Conservation (phyloP, 2,888 invertebrate species). For the Tridacna crocea region DNA sequence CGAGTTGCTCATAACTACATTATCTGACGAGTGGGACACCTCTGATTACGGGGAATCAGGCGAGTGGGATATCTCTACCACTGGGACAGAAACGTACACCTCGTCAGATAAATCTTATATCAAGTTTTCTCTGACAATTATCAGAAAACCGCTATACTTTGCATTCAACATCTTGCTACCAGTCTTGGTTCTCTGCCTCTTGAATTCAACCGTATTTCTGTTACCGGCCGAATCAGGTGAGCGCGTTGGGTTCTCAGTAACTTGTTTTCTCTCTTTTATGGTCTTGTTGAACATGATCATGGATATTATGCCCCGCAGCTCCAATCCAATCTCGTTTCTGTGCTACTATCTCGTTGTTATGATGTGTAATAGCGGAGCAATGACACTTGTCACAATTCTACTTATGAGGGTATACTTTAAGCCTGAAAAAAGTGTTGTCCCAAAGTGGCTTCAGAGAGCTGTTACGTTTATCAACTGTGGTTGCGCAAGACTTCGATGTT, state of each 20-base stretch:
- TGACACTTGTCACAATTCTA: slow-evolving; percentile 55
- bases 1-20: slow-evolving; percentile 35
- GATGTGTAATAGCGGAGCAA: slow-evolving; percentile 59
- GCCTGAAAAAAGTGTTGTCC: slow-evolving; percentile 53
- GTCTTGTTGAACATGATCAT: slow-evolving; percentile 61
- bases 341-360: slow-evolving; percentile 59
- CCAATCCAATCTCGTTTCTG: slow-evolving; percentile 55
- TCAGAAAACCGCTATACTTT: slow-evolving; percentile 57
- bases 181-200: slow-evolving; percentile 50
- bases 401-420: slow-evolving; percentile 56
- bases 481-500: slow-evolving; percentile 44
- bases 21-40: slow-evolving; percentile 33
- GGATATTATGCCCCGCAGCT: slow-evolving; percentile 60
- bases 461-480: slow-evolving; percentile 56
- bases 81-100: slow-evolving; percentile 31
- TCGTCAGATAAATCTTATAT: slow-evolving; percentile 32
- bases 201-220: slow-evolving; percentile 55
- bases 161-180: slow-evolving; percentile 59
- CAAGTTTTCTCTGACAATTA: slow-evolving; percentile 37
- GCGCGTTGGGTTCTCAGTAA: slow-evolving; percentile 62
- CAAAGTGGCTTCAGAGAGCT: slow-evolving; percentile 46
- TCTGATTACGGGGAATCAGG: slow-evolving; percentile 48
- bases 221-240: slow-evolving; percentile 60
- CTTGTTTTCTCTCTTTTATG: slow-evolving; percentile 56
- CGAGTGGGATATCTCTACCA: slow-evolving; percentile 54